Base-by-base conservation (phyloP, 2,888 invertebrate species). In the Drosophila aldrichi region DNA sequence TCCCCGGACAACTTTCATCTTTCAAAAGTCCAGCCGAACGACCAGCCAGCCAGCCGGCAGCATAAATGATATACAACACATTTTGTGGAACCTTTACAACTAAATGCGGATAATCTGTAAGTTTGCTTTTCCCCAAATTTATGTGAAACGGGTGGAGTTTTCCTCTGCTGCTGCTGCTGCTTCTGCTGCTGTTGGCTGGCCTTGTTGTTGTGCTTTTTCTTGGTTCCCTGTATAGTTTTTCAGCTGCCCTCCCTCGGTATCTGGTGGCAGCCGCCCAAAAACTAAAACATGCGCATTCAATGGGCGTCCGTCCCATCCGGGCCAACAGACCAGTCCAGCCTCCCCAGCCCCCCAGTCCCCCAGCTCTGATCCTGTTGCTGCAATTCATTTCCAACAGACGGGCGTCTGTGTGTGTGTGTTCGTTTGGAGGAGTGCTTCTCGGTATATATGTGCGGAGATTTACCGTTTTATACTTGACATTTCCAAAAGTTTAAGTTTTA, bases 401-500 rank as follows among this genome's bases (percentile, higher is more conserved):
- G 64, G 70, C 71, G 64, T 32, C 38, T 57, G 36, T 77, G 60
- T 67, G 66, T 66, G 61, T 54, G 60, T 55, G 67, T 71, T 64
- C 72, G 74, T 77, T 65, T 79, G 70, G 64, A 65, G 80, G 79
- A 74, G 74, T 66, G 82, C 54, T 70, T 46, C 57, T 73, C 64
- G 65, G 78, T 79, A 62, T 79, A 62, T 79, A 83, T 89, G 90
- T 90, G 90, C 91, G 89, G 91, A 92, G 92, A 92, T 92, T 92
- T 92, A 92, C 92, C 92, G 92, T 92, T 92, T 92, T 92, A 91
- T 91, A 90, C 92, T 92, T 92, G 92, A 92, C 92, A 92, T 92
- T 91, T 92, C 90, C 92, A 91, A 92, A 92, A 92, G 92, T 92
- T 92, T 92, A 92, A 92, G 92, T 92, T 92, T 92, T 92, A 92